Evolutionary conservation across 2,113 vertebrate species (phyloP).

Genomic region (Caranx melampygus): DNA sequence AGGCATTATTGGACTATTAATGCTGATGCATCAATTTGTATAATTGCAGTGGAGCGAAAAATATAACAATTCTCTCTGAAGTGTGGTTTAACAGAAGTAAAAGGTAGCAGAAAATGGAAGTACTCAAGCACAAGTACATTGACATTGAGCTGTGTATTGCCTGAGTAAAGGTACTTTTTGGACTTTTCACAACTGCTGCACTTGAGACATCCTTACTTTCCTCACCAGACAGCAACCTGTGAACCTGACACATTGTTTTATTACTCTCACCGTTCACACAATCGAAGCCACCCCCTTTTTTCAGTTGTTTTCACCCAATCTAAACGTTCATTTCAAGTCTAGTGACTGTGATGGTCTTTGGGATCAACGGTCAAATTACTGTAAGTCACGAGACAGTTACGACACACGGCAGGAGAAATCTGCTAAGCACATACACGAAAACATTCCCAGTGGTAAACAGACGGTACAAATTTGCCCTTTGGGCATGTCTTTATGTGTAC

Average conservation of each 20-base stretch:
- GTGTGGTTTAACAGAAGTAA: background rate
- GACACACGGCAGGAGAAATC: constrained; percentile 24
- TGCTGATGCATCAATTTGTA: background rate
- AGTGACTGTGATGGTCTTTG: background rate
- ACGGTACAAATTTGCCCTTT: constrained; percentile 11
- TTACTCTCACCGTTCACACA: background rate
- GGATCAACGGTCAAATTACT: constrained; percentile 27
- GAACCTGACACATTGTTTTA: background rate
- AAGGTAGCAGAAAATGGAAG: background rate
- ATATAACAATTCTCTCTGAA: background rate
- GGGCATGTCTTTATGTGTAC: constrained; percentile 9
- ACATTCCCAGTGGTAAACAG: constrained; percentile 10
- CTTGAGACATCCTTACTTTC: background rate
- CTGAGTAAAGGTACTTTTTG: background rate
- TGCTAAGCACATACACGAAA: background rate
- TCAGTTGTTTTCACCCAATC: constrained; percentile 2
- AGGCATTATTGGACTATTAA: background rate
- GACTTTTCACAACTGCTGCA: background rate
- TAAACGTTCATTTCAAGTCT: background rate
- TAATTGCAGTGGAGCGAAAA: background rate
- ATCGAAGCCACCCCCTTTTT: constrained; percentile 10
- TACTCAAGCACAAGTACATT: background rate
- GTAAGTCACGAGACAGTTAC: constrained; percentile 37
- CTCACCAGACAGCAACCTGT: background rate
- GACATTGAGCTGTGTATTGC: background rate